Percentiles rank a stretch among this genome's conserved stretches.
phyloP scores from a whole-genome alignment of 1,140 invertebrate species.

The Anastrepha ludens region DNA sequence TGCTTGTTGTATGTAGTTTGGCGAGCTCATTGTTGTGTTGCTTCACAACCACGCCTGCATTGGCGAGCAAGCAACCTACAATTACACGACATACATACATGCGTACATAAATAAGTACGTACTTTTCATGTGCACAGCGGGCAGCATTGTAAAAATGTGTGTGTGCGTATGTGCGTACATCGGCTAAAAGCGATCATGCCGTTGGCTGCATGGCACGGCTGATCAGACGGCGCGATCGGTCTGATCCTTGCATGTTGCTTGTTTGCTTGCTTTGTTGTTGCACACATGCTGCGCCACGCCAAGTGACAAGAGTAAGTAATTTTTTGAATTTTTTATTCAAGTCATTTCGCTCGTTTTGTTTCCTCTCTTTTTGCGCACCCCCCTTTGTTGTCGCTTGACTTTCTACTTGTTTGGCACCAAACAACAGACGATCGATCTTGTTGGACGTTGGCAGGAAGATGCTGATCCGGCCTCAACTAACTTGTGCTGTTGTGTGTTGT shows the following conservation, averaged over 20 bases:
- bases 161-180: background rate
- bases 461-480: background rate
- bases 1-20: slow-evolving; percentile 24
- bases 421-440: slow-evolving; percentile 4
- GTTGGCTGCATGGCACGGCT: background rate
- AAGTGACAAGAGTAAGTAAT: slow-evolving; percentile 38
- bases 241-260: background rate
- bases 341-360: background rate
- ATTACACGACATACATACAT: too few relatives aligned
- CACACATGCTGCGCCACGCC: slow-evolving; percentile 43
- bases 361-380: too few relatives aligned
- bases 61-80: background rate
- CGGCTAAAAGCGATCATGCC: background rate
- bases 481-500: slow-evolving; percentile 26
- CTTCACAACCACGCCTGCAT: slow-evolving; percentile 32
- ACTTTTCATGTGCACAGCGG: background rate
- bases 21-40: slow-evolving; percentile 28
- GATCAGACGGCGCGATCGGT: background rate
- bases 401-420: background rate
- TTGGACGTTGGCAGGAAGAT: background rate
- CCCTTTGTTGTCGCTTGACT: background rate
- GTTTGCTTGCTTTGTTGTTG: background rate
- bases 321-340: background rate
- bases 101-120: too few relatives aligned
- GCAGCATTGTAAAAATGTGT: background rate